Percentiles rank a stretch among this genome's conserved stretches.
Conservation (phyloP, 2,113 vertebrate genomes). For the pig (Sus scrofa) region DNA sequence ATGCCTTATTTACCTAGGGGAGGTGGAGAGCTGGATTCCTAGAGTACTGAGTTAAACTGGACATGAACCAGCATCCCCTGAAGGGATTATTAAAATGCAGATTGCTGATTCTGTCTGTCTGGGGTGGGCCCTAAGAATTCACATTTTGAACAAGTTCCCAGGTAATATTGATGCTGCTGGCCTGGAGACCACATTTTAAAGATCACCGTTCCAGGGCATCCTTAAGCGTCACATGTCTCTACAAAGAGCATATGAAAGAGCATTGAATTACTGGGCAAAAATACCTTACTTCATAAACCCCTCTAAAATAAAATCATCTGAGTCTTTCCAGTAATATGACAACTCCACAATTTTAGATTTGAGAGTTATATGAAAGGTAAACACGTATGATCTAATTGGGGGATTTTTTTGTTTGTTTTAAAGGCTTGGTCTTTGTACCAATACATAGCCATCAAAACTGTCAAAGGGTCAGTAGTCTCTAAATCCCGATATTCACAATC, state of each 20-base stretch:
- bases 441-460: background rate
- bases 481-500: constrained; percentile 44
- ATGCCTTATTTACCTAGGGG: background rate
- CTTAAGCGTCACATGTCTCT: background rate
- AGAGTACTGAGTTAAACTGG: background rate
- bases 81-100: constrained; percentile 31
- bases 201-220: background rate
- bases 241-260: background rate
- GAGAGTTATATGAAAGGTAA: background rate
- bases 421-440: background rate
- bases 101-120: background rate
- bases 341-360: constrained; percentile 9
- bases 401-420: background rate
- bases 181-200: constrained; percentile 25
- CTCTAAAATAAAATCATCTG: background rate
- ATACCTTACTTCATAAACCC: background rate
- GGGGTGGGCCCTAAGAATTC: background rate
- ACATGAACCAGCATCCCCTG: background rate
- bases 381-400: background rate
- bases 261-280: background rate
- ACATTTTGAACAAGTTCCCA: constrained; percentile 45
- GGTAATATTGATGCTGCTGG: background rate
- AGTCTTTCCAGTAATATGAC: background rate
- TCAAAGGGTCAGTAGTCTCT: constrained; percentile 1
- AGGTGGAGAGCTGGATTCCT: background rate